A percentile compares a stretch with the other conserved stretches of the same genome.
phyloP scores from a whole-genome alignment of 2,888 invertebrate species.

The Chalcis sispes region DNA sequence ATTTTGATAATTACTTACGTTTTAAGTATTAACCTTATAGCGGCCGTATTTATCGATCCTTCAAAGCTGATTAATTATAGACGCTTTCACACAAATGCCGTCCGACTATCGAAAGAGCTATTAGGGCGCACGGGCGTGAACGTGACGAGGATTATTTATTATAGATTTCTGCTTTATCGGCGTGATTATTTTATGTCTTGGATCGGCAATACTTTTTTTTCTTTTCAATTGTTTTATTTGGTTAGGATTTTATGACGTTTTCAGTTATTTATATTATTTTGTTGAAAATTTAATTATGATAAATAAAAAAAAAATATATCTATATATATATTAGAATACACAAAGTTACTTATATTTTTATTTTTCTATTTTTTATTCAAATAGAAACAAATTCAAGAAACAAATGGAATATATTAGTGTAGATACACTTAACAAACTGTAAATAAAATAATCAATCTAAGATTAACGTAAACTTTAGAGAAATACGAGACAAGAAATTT shows the following conservation, averaged over 20 bases:
- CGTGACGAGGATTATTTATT: neutral
- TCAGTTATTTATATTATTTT: neutral
- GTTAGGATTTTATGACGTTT: neutral
- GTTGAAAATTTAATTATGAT: no score
- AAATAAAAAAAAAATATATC: no score
- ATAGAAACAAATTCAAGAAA: no score
- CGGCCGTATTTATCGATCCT: constrained; percentile 59
- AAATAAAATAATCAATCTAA: no score
- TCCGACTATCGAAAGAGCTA: constrained; percentile 50
- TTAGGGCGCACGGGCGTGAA: neutral
- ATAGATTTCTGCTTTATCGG: constrained; percentile 33
- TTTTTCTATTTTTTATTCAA: no score
- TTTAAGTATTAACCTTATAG: constrained; percentile 58
- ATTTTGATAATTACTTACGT: constrained; percentile 57
- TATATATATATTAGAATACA: no score
- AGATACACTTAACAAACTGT: no score
- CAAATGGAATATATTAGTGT: no score
- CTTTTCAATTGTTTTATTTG: neutral
- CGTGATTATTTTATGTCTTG: neutral
- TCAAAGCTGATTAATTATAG: constrained; percentile 53
- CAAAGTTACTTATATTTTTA: no score
- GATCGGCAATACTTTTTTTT: neutral
- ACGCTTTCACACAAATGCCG: constrained; percentile 44
- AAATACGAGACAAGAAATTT: no score
- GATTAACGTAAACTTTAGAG: no score